These are phyloP conservation scores for Epinephelus cyanopodus DNA, from an alignment of 2,113 vertebrate species.

Conservation along the genomic window DNA sequence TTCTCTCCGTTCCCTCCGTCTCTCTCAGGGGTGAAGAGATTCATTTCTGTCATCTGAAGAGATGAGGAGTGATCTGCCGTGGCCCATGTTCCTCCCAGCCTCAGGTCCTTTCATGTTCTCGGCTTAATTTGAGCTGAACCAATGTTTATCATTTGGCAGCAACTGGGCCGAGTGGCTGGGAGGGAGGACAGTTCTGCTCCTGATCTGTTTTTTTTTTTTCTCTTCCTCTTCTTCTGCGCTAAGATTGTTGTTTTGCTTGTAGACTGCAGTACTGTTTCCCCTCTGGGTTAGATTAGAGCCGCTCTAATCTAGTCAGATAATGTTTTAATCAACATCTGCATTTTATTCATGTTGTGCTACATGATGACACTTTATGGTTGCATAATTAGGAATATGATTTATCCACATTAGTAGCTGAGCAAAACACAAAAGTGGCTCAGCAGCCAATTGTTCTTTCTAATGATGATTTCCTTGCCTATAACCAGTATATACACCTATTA, in stretches of 20 bases:
- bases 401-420: constrained; percentile 21
- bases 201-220: constrained; percentile 11
- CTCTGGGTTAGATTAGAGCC: constrained; percentile 59
- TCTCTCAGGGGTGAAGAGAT: constrained; percentile 56
- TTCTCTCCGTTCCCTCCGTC: constrained; percentile 14
- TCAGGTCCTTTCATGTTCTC: constrained; percentile 67
- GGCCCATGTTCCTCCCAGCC: constrained; percentile 54
- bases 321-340: constrained; percentile 69
- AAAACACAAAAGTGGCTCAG: constrained; percentile 14
- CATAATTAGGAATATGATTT: constrained; percentile 56
- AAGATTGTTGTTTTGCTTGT: constrained; percentile 61
- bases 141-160: constrained; percentile 62
- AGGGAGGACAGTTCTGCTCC: constrained; percentile 38
- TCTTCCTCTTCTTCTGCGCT: background rate
- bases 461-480: constrained; percentile 8
- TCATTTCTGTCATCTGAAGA: constrained; percentile 69
- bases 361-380: constrained; percentile 39
- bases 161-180: constrained; percentile 49
- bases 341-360: constrained; percentile 63
- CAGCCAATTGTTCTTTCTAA: constrained; percentile 11
- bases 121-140: constrained; percentile 68
- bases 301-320: constrained; percentile 70
- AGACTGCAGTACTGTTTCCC: constrained; percentile 35
- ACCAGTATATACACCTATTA: background rate
- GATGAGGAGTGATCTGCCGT: constrained; percentile 61